Base-by-base conservation (phyloP, 2,797 vertebrate genomes). In the Sebastes cheni region DNA sequence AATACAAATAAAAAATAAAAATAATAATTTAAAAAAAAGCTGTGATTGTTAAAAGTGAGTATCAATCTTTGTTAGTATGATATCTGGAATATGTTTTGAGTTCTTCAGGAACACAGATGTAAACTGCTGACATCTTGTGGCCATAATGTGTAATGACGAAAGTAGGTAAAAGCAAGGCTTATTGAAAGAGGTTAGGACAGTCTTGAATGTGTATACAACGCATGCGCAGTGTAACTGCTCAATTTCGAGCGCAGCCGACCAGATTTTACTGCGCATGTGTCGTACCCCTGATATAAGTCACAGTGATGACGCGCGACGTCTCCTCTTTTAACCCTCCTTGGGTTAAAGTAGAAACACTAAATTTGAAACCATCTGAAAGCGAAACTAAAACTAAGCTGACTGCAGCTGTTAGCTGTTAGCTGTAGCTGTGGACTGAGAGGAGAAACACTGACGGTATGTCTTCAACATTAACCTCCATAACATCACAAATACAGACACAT, bases 341-440 rank as follows among this genome's bases (percentile, higher is more conserved):
- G 16, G 42, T 46, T 1, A 10, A 70, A 50, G 56, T 6, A 1
- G 6, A 46, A 46, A 18, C 42, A 8, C 42, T 0, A 46, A 8
- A 16, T 46, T 46, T 46, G 16, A 46, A 46, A 46, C 14, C 0
- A 22, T 34, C 2, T 1, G 52, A 89, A 90, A 94, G 32, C 72
- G 88, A 94, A 92, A 93, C 13, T 58, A 22, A 87, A 91, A 83
- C 34, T 46, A 2, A 79, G 27, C 3, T 20, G n/a, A 4, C 22
- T 3, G 3, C 4, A 27, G 8, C 6, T 1, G 13, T 36, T 12
- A 55, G 76, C 52, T 46, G 30, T 30, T 30, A n/a, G 10, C 34
- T 0, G 54, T 27, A 27, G 27, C 27, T 27, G 27, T 2, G 8
- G 27, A 23, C 32, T 23, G 55, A 20, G 14, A 1, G 16, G n/a